Base-by-base conservation (phyloP, 2,888 invertebrate species). In the Axea sp. region DNA sequence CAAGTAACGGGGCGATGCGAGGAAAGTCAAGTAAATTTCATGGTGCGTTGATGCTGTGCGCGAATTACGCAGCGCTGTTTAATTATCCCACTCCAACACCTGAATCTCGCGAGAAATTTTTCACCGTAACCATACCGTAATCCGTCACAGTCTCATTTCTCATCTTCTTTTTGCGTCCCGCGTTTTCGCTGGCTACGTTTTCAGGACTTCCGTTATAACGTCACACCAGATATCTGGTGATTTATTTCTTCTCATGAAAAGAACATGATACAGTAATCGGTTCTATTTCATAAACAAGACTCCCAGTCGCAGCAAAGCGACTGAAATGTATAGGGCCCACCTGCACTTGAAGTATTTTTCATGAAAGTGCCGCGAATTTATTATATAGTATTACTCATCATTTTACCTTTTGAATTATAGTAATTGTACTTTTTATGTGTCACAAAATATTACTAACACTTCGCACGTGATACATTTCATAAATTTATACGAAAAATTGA, bases 201-300 rank as follows among this genome's bases (percentile, higher is more conserved):
- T 55, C 49, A 41, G 69, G 47, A 57, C 55, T 62, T 60, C 51
- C 49, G 64, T 64, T 64, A 57, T 71, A 72, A 57, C 60, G 67
- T 47, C 73, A 39, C 39, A 31, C 47, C 55, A 43, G 62, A 62
- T 73, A 73, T 49, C 60, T 45, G 57, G 35, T 73, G 68, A 73
- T 73, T 73, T 73, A 73, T 73, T 62, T 55, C 37, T 55, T 57
- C 62, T 57, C 68, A 62, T 68, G 68, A 62, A 73, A 73, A 73
- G 67, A 55, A 68, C 68, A 68, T 62, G 62, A 73, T 73, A 73
- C 68, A 73, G 67, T 73, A 73, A 73, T 73, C 67, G 73, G 60
- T 73, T 68, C 73, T 67, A 68, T 73, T 73, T 73, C 67, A 64
- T 68, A 68, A 73, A 68, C 68, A 73, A 73, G 64, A 68, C 62